Evolutionary conservation across 2,888 invertebrate genomes (phyloP).

Genomic region (Pachliopta kotzebuea): DNA sequence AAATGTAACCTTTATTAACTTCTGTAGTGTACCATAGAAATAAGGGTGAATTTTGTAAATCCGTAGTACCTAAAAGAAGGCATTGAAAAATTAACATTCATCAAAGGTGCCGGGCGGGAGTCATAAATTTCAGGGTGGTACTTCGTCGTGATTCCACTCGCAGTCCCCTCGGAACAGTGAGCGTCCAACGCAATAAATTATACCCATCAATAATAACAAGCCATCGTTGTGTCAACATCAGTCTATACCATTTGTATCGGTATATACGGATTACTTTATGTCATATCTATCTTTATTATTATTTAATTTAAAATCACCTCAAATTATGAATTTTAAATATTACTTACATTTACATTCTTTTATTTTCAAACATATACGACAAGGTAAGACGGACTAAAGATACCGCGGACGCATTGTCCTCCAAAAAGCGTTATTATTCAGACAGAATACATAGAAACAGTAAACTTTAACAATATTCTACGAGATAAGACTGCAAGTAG

Average conservation of each 20-base stretch:
- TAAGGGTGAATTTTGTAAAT: conserved; percentile 15
- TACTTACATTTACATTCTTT: no score
- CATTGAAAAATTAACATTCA: conserved; percentile 70
- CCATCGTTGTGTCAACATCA: conserved; percentile 69
- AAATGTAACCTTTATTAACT: background rate
- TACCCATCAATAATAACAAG: conserved; percentile 70
- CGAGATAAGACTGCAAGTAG: no score
- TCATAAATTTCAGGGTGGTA: conserved; percentile 69
- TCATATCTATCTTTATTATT: background rate
- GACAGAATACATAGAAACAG: no score
- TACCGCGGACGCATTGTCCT: no score
- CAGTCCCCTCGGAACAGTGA: conserved; percentile 65
- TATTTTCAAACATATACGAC: no score
- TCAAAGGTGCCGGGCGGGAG: conserved; percentile 58
- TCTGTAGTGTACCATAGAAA: background rate
- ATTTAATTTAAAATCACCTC: background rate
- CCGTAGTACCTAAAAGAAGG: conserved; percentile 48
- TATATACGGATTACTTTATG: conserved; percentile 8
- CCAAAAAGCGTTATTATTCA: no score
- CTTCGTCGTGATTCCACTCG: conserved; percentile 64
- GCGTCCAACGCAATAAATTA: conserved; percentile 68
- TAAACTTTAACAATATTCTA: no score
- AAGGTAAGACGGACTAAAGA: no score
- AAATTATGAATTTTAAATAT: background rate
- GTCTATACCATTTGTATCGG: conserved; percentile 40